These are phyloP conservation scores for Corythornis cristatus DNA, from an alignment of 2,113 vertebrate species.

Conservation along the genomic window DNA sequence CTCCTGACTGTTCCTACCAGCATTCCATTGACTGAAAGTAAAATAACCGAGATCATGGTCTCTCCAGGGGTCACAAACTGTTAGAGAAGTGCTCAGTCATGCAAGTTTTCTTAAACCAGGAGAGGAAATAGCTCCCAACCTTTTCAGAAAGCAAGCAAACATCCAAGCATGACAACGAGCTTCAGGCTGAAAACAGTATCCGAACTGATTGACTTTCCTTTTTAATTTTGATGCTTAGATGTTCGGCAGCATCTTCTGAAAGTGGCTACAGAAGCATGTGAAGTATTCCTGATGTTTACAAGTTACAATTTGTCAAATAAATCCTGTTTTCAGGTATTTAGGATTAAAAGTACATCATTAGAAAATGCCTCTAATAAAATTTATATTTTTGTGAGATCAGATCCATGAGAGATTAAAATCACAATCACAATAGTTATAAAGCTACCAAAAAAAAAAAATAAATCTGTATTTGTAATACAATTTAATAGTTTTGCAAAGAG, in stretches of 20 bases:
- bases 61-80: background rate
- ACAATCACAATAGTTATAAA: background rate
- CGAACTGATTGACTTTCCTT: conserved; percentile 43
- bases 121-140: background rate
- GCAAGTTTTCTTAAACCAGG: conserved; percentile 12
- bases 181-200: conserved; percentile 45
- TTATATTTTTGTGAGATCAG: background rate
- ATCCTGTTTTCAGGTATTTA: conserved; percentile 30
- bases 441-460: background rate
- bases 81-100: background rate
- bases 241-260: conserved; percentile 49
- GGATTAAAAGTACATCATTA: conserved; percentile 38
- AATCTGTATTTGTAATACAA: background rate
- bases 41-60: background rate
- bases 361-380: background rate
- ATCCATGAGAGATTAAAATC: background rate
- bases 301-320: conserved; percentile 30
- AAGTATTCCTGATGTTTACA: conserved; percentile 48
- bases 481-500: background rate
- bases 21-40: background rate
- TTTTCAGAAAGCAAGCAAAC: conserved; percentile 26
- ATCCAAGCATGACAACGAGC: conserved; percentile 20
- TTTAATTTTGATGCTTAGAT: conserved; percentile 51
- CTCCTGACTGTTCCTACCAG: background rate
- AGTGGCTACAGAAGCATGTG: conserved; percentile 39